Conservation (phyloP, 2,888 invertebrate species). For the Lithophane leautieri region DNA sequence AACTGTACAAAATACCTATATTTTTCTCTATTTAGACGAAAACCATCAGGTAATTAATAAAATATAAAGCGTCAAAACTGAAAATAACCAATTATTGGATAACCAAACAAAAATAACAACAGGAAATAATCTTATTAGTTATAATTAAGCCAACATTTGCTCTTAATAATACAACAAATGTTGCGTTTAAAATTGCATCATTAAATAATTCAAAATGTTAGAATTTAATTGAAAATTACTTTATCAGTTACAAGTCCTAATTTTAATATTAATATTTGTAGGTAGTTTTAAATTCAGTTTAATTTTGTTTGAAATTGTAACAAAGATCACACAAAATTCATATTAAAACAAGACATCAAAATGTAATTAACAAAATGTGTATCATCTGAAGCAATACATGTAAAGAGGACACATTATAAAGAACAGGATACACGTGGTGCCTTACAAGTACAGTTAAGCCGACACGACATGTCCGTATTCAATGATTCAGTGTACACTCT, state of each 20-base stretch:
- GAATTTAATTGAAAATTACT: background rate
- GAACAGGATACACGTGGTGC: slow-evolving; percentile 65
- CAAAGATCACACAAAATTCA: background rate
- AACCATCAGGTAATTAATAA: slow-evolving; percentile 20
- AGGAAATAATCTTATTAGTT: slow-evolving; percentile 35
- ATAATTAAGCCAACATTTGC: background rate
- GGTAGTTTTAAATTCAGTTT: background rate
- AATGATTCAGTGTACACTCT: slow-evolving; percentile 71
- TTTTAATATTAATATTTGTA: background rate
- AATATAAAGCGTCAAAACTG: background rate
- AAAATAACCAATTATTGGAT: slow-evolving; percentile 26
- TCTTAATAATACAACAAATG: background rate
- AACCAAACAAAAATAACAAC: slow-evolving; percentile 7
- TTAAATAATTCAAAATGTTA: background rate
- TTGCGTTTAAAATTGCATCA: background rate
- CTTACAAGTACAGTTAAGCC: slow-evolving; percentile 62
- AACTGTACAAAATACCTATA: background rate
- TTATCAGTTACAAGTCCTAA: background rate
- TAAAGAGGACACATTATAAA: slow-evolving; percentile 58
- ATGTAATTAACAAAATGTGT: slow-evolving; percentile 31
- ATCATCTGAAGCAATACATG: slow-evolving; percentile 48
- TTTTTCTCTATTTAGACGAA: slow-evolving; percentile 12
- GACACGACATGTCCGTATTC: slow-evolving; percentile 58
- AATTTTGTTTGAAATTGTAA: background rate
- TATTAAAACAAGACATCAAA: slow-evolving; percentile 24